Percentiles rank a stretch among this genome's conserved stretches.
These are phyloP conservation scores for Ceratothoa steindachneri DNA, from an alignment of 2,888 invertebrate species.

Conservation along the genomic window DNA sequence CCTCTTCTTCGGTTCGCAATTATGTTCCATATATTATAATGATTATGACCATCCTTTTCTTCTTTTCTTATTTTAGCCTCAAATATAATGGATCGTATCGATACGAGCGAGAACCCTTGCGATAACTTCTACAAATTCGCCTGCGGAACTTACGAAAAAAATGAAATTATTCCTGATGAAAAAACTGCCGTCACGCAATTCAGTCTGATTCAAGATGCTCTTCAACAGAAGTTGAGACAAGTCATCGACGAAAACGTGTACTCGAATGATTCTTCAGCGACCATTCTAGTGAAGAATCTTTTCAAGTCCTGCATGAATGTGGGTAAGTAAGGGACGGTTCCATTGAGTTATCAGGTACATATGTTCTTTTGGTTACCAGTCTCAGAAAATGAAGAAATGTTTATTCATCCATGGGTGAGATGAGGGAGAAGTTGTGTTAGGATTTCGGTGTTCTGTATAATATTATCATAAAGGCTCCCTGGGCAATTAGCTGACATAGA, in stretches of 20 bases:
- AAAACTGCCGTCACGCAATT: slow-evolving; percentile 69
- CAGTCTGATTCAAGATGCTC: slow-evolving; percentile 49
- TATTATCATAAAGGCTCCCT: too few species aligned
- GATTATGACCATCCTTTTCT: too few species aligned
- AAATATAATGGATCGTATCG: slow-evolving; percentile 67
- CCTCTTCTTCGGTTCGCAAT: too few species aligned
- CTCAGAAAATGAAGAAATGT: too few species aligned
- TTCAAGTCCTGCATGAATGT: slow-evolving; percentile 85
- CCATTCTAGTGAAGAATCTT: slow-evolving; percentile 71
- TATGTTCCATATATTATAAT: too few species aligned
- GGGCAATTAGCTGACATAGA: too few species aligned
- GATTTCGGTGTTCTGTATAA: too few species aligned
- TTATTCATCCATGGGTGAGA: too few species aligned
- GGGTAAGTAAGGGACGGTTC: slow-evolving; percentile 63
- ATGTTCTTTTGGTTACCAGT: too few species aligned
- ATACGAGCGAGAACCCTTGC: slow-evolving; percentile 68
- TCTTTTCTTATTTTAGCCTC: slow-evolving; percentile 64
- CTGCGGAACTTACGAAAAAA: slow-evolving; percentile 69
- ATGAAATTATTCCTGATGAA: slow-evolving; percentile 72
- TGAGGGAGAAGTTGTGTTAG: too few species aligned
- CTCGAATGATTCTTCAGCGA: slow-evolving; percentile 60
- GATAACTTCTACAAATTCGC: slow-evolving; percentile 78
- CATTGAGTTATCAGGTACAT: too few species aligned
- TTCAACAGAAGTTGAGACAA: slow-evolving; percentile 67
- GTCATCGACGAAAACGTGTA: slow-evolving; percentile 62